Base-by-base conservation (phyloP, 2,888 invertebrate species). In the Baccha elongata region DNA sequence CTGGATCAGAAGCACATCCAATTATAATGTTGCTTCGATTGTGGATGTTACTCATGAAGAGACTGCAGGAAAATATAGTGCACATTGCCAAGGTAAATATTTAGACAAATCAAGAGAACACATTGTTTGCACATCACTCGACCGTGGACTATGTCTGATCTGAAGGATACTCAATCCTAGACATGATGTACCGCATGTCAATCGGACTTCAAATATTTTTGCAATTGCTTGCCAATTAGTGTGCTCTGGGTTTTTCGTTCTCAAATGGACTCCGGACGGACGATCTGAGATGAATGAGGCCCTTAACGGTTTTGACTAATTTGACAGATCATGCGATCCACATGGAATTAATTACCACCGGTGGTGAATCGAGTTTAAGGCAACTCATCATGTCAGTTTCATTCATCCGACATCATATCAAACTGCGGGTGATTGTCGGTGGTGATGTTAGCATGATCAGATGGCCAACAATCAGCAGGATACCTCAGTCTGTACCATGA, bases 261-360 rank as follows among this genome's bases (percentile, higher is more conserved):
- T 48, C 37, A 67, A 67, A 50, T 50, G 58, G 35, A 40, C 53
- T 7, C 44, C 44, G 42, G 15, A 32, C 35, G 46, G n/a, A 7
- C 17, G 3, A 35, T 37, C 64, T 58, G 35, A 73, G 79, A 68
- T 62, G 53, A 67, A 73, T 68, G 73, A 44, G 73, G 46, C 55
- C 67, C 79, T 79, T 67, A 62, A 32, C 75, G 64, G 37, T 69
- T 75, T 75, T 75, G 80, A 80, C 80, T 75, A 80, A 80, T 80
- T 75, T 80, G 80, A 80, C 80, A 80, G 80, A 69, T 80, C 80
- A 80, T 80, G 80, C 80, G 55, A 80, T 80, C 74, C 46, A 60
- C 80, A 44, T 74, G 75, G 50, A 69, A 80, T 80, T 75, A 80
- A 80, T 80, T 75, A 80, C 80, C 80, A 80, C 80, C 80, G 50